Evolutionary conservation across 2,888 invertebrate genomes (phyloP), one percentile per base, ranked within the genome.

Genomic region (Hyposoter didymator): DNA sequence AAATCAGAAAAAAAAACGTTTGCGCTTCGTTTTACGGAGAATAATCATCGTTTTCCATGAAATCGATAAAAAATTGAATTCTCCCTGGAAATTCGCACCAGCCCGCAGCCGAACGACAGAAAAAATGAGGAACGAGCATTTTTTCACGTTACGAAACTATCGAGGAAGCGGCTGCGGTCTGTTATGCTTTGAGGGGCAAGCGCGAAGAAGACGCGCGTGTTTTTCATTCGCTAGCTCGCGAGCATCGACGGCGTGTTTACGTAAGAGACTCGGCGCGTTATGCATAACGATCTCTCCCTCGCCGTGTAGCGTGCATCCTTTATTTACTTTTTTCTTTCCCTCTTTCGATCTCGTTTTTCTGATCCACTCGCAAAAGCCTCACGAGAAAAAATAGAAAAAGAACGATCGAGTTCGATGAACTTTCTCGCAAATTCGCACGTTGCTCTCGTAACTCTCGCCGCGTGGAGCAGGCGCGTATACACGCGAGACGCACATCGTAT

Each of bases 71-170:
- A 35, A 35, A 35, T 35, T 35, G 2, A 5, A 4, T 4, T 35
- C 35, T 6, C 35, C 35, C 4, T 35, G 7, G 7, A 35, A 35
- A 35, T 35, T 35, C 35, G 35, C 7, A 35, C 0, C 35, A 6
- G 4, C 35, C 3, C 5, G 35, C 35, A 6, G 35, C 35, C 35
- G 7, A 35, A 35, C 35, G 35, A 3, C 35, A 0, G 7, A 39
- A 39, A 49, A 0, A 85, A 87, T 32, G 64, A 84, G 84, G 81
- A 85, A 87, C 81, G 74, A 67, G 72, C 72, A 76, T 75, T 49
- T 52, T 19, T 17, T 19, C 8, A 2, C 22, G 8, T 55, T 22
- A 55, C 55, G 55, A 10, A 19, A 19, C 55, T 17, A 19, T 55
- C 55, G 10, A 55, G 55, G 55, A 55, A 55, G 14, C 17, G n/a